These are phyloP conservation scores for Harlomillsia oculata DNA, from an alignment of 1,140 invertebrate species.

Conservation along the genomic window DNA sequence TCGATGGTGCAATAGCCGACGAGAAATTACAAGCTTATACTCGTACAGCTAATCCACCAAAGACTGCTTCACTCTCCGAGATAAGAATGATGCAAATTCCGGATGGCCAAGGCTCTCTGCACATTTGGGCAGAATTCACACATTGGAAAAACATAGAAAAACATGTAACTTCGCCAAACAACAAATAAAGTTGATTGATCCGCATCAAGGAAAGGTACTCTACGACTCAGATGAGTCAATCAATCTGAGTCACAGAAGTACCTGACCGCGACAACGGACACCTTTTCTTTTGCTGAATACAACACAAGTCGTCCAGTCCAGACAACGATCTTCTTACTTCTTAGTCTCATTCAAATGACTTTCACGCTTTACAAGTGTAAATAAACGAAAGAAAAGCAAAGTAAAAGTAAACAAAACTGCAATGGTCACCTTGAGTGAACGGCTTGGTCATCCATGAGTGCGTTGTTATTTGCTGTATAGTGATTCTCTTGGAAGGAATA, in stretches of 20 bases:
- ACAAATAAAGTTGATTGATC: too few relatives aligned
- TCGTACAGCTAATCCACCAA: slow-evolving; percentile 96
- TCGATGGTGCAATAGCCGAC: slow-evolving; percentile 16
- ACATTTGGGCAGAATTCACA: too few relatives aligned
- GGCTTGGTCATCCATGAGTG: slow-evolving; percentile 68
- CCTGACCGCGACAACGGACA: slow-evolving; percentile 38
- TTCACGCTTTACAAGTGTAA: too few relatives aligned
- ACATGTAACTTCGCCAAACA: too few relatives aligned
- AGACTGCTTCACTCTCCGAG: too few relatives aligned
- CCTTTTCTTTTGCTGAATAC: too few relatives aligned
- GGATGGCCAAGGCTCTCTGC: not conserved
- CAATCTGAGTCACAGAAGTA: slow-evolving; percentile 41
- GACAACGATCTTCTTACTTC: too few relatives aligned
- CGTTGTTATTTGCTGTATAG: slow-evolving; percentile 56
- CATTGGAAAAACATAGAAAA: too few relatives aligned
- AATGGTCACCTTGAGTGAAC: slow-evolving; percentile 46
- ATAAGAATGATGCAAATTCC: slow-evolving; percentile 33
- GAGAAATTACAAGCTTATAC: slow-evolving; percentile 39
- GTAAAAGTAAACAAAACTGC: too few relatives aligned
- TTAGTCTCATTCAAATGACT: too few relatives aligned
- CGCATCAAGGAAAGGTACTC: slow-evolving; percentile 28
- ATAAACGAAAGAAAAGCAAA: too few relatives aligned
- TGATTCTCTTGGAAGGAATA: slow-evolving; percentile 52
- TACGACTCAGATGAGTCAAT: slow-evolving; percentile 33
- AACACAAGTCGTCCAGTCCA: too few relatives aligned